A percentile compares a stretch with the other conserved stretches of the same genome.
Conservation (phyloP, 2,797 vertebrate genomes). For the Linurgus olivaceus region DNA sequence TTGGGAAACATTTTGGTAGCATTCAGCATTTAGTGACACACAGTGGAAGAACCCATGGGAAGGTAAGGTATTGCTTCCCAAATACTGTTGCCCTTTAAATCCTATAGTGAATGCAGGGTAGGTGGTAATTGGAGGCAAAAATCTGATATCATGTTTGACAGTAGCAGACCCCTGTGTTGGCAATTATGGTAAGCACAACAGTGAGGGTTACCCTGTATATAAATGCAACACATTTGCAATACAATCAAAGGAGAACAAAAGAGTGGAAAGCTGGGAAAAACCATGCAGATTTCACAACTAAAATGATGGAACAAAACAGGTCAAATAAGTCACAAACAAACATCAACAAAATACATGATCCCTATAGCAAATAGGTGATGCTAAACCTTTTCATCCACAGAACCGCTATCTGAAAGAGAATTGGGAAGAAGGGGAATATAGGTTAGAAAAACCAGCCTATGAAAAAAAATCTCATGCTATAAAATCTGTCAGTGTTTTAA, state of each 20-base stretch:
- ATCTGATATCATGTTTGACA: conserved; percentile 50
- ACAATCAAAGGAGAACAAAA: conserved; percentile 73
- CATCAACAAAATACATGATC: conserved; percentile 76
- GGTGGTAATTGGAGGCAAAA: conserved; percentile 28
- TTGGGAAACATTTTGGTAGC: conserved; percentile 43
- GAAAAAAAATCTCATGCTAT: conserved; percentile 19
- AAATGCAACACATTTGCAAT: conserved; percentile 67
- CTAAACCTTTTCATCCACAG: conserved; percentile 97
- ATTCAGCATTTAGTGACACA: conserved; percentile 62
- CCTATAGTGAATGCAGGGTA: background rate
- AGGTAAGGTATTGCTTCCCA: conserved; percentile 12
- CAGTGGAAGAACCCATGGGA: conserved; percentile 63
- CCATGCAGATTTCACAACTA: conserved; percentile 80
- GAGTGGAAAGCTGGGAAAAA: conserved; percentile 68
- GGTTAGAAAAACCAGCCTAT: conserved; percentile 76
- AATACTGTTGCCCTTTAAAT: conserved; percentile 35
- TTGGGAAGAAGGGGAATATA: conserved; percentile 77
- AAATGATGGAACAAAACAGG: conserved; percentile 73
- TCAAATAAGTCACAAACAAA: conserved; percentile 75
- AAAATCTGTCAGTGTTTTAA: background rate
- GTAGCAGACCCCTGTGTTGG: conserved; percentile 70
- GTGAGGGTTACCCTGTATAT: conserved; percentile 50
- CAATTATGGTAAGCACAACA: conserved; percentile 64
- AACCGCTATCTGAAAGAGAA: conserved; percentile 93
- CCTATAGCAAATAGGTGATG: conserved; percentile 76